These are phyloP conservation scores for Atta cephalotes DNA, from an alignment of 1,140 invertebrate genomes.

Conservation along the genomic window DNA sequence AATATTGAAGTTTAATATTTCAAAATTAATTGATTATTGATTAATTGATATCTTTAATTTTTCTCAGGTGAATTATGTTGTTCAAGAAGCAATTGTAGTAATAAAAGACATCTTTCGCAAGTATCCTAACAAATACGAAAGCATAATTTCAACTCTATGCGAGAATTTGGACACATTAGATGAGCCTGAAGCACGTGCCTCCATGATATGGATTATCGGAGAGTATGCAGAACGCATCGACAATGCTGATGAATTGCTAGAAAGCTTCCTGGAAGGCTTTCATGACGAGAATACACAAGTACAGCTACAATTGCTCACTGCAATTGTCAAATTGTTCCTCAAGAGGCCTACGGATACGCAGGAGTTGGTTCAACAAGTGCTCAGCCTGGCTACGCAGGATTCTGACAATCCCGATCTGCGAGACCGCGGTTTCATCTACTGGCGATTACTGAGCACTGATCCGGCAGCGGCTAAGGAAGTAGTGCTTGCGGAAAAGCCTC, in stretches of 20 bases:
- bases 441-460: constrained; percentile 99
- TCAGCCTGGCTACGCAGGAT: constrained; percentile 98
- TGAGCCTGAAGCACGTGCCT: constrained; percentile 99
- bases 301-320: constrained; percentile 98
- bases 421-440: constrained; percentile 99
- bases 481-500: constrained; percentile 99
- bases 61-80: constrained; percentile 97
- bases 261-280: constrained; percentile 99
- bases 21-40: background rate
- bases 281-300: constrained; percentile 99
- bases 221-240: constrained; percentile 99
- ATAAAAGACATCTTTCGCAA: constrained; percentile 99
- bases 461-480: constrained; percentile 99
- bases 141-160: constrained; percentile 99
- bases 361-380: constrained; percentile 97
- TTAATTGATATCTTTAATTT: background rate
- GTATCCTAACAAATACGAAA: constrained; percentile 99
- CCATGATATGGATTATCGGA: constrained; percentile 99
- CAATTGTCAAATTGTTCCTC: constrained; percentile 99
- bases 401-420: constrained; percentile 99
- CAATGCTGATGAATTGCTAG: constrained; percentile 99
- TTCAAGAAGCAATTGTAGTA: constrained; percentile 99
- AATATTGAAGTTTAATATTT: background rate
- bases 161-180: constrained; percentile 99
- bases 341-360: constrained; percentile 99